phyloP scores from a whole-genome alignment of 2,113 vertebrate genomes.

The Colaptes auratus region DNA sequence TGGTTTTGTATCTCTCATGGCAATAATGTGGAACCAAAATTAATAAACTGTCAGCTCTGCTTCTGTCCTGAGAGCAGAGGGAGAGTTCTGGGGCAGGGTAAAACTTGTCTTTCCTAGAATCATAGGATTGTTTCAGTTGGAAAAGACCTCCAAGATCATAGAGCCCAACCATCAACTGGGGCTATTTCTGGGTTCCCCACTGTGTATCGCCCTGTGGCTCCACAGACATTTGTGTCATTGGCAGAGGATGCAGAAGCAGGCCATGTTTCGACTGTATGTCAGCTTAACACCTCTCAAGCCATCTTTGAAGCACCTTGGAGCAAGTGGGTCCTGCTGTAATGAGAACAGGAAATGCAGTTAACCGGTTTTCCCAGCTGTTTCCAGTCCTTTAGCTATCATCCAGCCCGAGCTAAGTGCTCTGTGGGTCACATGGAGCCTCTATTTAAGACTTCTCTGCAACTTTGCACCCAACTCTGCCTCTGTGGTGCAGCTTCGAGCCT shows the following conservation, averaged over 20 bases:
- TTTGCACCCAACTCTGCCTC: not conserved
- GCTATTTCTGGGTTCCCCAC: accelerated
- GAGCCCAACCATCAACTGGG: too few species aligned
- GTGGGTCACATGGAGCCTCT: not conserved
- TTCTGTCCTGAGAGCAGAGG: not conserved
- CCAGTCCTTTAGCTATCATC: not conserved
- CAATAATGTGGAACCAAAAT: not conserved
- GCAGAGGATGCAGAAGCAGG: not conserved
- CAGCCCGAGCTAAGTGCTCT: not conserved
- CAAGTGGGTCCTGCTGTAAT: not conserved
- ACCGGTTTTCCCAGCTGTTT: not conserved
- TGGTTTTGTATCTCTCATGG: not conserved
- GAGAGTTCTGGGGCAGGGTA: not conserved
- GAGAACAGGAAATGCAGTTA: not conserved
- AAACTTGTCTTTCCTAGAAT: not conserved
- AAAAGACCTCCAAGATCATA: too few species aligned
- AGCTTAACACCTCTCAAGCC: not conserved
- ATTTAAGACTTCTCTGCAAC: not conserved
- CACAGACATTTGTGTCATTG: not conserved
- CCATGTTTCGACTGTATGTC: not conserved
- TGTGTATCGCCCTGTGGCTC: not conserved
- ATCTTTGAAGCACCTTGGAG: not conserved
- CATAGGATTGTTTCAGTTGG: too few species aligned
- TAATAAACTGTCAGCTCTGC: accelerated
- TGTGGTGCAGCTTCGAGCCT: not conserved